Conservation (phyloP, 2,113 vertebrate species). For the Otocyon megalotis region DNA sequence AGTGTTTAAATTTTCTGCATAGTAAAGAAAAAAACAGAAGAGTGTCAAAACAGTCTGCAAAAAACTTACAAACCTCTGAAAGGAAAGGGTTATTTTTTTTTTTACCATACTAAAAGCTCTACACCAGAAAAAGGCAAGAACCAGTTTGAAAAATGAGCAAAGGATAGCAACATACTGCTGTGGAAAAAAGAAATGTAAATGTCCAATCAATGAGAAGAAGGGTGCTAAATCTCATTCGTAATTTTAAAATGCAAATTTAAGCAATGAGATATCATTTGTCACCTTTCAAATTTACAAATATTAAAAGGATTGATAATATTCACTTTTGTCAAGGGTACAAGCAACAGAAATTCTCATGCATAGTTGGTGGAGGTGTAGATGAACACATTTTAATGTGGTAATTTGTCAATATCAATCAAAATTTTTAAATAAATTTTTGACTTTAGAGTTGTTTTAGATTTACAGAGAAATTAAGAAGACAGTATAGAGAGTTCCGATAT, state of each 20-base stretch:
- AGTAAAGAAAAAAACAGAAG: not conserved
- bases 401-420: conserved; percentile 38
- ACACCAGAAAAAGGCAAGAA: not conserved
- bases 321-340: conserved; percentile 6
- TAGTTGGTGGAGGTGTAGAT: not conserved
- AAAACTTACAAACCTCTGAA: not conserved
- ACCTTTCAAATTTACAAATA: conserved; percentile 39
- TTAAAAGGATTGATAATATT: conserved; percentile 30
- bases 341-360: not conserved
- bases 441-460: conserved; percentile 33
- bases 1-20: not conserved
- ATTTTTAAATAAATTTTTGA: not conserved
- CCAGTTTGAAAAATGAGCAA: conserved; percentile 30
- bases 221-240: not conserved
- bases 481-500: not conserved
- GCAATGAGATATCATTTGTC: conserved; percentile 48
- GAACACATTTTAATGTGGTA: not conserved
- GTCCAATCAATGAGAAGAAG: not conserved
- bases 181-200: conserved; percentile 48
- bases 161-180: not conserved
- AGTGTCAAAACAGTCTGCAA: not conserved
- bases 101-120: not conserved
- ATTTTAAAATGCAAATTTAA: conserved; percentile 67
- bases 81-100: not conserved
- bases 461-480: not conserved